Conservation (phyloP, 2,888 invertebrate species). For the Athripsodes cinereus region DNA sequence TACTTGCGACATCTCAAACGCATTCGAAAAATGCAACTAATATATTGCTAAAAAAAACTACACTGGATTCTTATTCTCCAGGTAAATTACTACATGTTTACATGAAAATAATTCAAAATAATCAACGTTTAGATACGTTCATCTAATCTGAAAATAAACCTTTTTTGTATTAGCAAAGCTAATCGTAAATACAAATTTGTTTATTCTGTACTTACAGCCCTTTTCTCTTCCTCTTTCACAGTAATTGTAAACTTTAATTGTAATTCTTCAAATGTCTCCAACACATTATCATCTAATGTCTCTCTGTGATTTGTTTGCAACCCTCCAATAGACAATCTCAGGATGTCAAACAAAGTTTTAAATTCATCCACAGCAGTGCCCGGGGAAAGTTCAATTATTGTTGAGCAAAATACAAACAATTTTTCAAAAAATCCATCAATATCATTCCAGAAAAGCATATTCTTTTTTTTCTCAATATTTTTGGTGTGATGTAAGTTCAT, state of each 20-base stretch:
- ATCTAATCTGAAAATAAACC: too few relatives aligned
- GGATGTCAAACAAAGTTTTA: background rate
- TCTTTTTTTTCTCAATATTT: background rate
- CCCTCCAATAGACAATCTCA: background rate
- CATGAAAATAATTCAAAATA: too few relatives aligned
- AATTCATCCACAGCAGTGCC: constrained; percentile 4
- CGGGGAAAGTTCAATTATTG: background rate
- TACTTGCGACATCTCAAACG: too few relatives aligned
- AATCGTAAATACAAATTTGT: too few relatives aligned
- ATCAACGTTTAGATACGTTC: too few relatives aligned
- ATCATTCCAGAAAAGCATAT: constrained; percentile 6
- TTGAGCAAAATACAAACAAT: background rate
- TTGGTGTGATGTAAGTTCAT: background rate
- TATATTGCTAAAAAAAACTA: too few relatives aligned
- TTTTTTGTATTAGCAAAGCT: too few relatives aligned
- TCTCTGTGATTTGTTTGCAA: background rate
- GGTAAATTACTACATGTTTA: too few relatives aligned
- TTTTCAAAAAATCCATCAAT: background rate
- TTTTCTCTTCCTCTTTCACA: background rate
- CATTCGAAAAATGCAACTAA: too few relatives aligned
- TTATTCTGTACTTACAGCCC: constrained; percentile 3
- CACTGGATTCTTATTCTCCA: too few relatives aligned
- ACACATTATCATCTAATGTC: background rate
- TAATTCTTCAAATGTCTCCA: background rate
- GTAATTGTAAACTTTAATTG: background rate